Evolutionary conservation across 2,113 vertebrate species (phyloP).

Genomic region (Tichodroma muraria): DNA sequence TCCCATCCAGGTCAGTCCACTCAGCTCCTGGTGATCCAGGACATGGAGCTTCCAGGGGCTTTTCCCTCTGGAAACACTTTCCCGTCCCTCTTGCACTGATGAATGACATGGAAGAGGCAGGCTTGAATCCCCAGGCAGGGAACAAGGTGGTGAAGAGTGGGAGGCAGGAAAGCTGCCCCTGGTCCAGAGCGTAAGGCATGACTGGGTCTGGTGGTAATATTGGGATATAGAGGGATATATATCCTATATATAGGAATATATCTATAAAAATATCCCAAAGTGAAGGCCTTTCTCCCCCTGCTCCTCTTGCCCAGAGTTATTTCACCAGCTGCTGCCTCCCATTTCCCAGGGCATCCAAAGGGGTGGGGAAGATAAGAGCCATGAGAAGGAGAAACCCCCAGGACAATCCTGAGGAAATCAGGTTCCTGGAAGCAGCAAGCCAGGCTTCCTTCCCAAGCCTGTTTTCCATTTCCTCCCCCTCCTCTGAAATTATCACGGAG

Average conservation of each 20-base stretch:
- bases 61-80: not conserved
- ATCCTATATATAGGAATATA: not conserved
- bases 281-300: not conserved
- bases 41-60: not conserved
- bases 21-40: not conserved
- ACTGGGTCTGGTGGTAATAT: not conserved
- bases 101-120: not conserved
- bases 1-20: not conserved
- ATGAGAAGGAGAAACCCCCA: not conserved
- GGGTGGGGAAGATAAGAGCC: not conserved
- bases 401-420: not conserved
- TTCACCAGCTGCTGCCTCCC: not conserved
- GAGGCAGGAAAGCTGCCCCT: no score
- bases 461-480: slow-evolving; percentile 13
- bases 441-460: not conserved
- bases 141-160: not conserved
- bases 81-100: not conserved
- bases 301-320: not conserved
- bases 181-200: not conserved
- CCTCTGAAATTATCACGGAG: not conserved
- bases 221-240: not conserved
- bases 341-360: not conserved
- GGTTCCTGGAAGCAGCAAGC: not conserved
- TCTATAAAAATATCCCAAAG: not conserved
- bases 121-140: not conserved